A percentile compares a stretch with the other conserved stretches of the same genome.
These are phyloP conservation scores for Hirundichthys speculiger DNA, from an alignment of 2,113 vertebrate genomes.

Conservation along the genomic window DNA sequence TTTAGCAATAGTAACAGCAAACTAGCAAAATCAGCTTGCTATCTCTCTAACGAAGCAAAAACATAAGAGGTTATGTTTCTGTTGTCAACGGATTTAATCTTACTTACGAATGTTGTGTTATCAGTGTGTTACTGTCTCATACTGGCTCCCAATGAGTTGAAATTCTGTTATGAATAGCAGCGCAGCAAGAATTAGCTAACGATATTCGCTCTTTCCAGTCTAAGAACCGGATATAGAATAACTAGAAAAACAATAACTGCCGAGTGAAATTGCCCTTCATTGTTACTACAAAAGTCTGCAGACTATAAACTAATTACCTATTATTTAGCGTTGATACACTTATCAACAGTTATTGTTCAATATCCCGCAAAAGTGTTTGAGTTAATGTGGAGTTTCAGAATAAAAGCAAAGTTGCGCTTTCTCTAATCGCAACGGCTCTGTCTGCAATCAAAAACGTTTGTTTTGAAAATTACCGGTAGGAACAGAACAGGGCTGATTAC, in stretches of 20 bases:
- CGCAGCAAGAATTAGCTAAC: constrained; percentile 23
- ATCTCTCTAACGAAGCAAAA: too few species aligned
- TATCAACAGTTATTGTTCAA: not conserved
- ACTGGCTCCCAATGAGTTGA: not conserved
- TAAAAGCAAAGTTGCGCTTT: constrained; percentile 14
- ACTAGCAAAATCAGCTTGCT: too few species aligned
- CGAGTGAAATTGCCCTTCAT: not conserved
- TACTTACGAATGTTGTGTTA: too few species aligned
- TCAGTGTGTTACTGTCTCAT: not conserved
- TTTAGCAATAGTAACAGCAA: too few species aligned
- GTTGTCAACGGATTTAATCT: too few species aligned
- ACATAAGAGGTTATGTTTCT: too few species aligned
- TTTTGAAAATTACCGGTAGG: constrained; percentile 28
- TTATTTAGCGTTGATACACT: not conserved
- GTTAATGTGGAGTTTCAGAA: constrained; percentile 16
- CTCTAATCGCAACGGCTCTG: rapidly evolving
- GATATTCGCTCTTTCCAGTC: not conserved
- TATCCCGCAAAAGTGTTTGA: constrained; percentile 2
- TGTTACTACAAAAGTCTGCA: not conserved
- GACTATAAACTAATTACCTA: not conserved
- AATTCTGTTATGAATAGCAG: not conserved
- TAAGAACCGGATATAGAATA: not conserved
- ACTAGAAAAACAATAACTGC: not conserved
- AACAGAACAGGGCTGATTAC: not conserved
- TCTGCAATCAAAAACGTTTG: constrained; percentile 15